Evolutionary conservation across 2,113 vertebrate genomes (phyloP).

Genomic region (Baryphthengus martii): DNA sequence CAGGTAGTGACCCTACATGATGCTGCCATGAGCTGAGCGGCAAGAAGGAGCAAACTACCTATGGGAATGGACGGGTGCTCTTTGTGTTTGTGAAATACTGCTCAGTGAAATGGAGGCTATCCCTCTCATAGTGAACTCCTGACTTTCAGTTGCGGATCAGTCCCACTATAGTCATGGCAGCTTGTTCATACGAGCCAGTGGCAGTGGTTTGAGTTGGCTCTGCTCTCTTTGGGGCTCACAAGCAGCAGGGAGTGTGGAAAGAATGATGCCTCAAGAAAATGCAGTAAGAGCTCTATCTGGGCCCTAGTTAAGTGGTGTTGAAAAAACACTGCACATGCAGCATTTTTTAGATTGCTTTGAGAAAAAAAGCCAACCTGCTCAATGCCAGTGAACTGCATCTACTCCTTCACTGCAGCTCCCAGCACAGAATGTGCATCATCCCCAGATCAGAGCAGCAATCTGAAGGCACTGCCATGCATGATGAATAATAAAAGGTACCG

Average conservation of each 20-base stretch:
- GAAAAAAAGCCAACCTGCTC: not conserved
- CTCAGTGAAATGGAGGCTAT: not conserved
- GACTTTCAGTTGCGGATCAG: not conserved
- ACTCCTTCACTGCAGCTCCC: rapidly evolving
- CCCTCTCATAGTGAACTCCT: not conserved
- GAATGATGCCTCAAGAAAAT: not conserved
- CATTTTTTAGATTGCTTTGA: not conserved
- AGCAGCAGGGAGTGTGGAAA: not conserved
- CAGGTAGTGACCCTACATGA: not conserved
- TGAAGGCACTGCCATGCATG: not conserved
- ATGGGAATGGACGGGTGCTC: not conserved
- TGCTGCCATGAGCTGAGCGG: not conserved
- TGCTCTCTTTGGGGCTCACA: not conserved
- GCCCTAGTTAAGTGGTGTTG: not conserved
- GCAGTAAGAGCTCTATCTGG: not conserved
- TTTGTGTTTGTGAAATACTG: not conserved
- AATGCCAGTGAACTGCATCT: not conserved
- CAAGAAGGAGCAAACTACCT: not conserved
- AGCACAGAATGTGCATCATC: not conserved
- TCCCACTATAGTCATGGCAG: not conserved
- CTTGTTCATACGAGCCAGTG: not conserved
- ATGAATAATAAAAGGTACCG: not conserved
- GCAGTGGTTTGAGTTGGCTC: not conserved
- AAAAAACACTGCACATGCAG: not conserved
- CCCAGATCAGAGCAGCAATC: not conserved